A percentile compares a stretch with the other conserved stretches of the same genome.
phyloP scores from a whole-genome alignment of 2,113 vertebrate genomes.

The Oncorhynchus tshawytscha region DNA sequence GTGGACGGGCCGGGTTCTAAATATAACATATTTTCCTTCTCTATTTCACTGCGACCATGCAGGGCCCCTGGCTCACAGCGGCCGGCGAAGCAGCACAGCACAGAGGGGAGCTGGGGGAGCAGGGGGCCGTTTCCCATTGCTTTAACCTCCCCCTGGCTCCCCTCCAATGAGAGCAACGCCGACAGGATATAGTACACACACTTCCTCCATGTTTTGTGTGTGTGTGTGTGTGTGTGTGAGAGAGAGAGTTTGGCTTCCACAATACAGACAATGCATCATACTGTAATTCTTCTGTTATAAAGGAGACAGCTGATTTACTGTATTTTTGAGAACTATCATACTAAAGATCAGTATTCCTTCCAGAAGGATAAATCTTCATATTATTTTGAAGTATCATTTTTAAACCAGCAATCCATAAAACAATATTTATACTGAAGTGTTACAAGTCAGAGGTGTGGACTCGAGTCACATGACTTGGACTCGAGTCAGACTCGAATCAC shows the following conservation, averaged over 20 bases:
- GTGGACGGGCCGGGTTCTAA: not conserved
- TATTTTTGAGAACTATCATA: too few species aligned
- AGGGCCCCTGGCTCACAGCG: constrained; percentile 2
- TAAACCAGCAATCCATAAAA: too few species aligned
- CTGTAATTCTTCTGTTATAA: too few species aligned
- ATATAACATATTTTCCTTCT: constrained; percentile 6
- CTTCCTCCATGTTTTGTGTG: constrained; percentile 10
- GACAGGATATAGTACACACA: constrained; percentile 33
- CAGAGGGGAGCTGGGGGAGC: not conserved
- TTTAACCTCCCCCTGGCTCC: constrained; percentile 37
- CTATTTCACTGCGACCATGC: constrained; percentile 13
- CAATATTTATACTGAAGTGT: not conserved
- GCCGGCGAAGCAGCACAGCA: not conserved
- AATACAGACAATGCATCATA: too few species aligned
- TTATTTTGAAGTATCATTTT: not conserved
- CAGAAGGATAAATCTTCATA: not conserved
- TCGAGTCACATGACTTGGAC: too few species aligned
- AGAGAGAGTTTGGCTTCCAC: not conserved
- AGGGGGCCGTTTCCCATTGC: constrained; percentile 40
- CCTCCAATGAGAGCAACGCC: constrained; percentile 1
- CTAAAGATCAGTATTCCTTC: too few species aligned
- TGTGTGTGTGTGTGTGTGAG: not conserved
- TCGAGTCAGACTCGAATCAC: too few species aligned
- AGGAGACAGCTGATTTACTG: too few species aligned
- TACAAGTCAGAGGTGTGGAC: too few species aligned